Evolutionary conservation across 2,113 vertebrate genomes (phyloP).

Genomic region (Harpagus bidentatus): DNA sequence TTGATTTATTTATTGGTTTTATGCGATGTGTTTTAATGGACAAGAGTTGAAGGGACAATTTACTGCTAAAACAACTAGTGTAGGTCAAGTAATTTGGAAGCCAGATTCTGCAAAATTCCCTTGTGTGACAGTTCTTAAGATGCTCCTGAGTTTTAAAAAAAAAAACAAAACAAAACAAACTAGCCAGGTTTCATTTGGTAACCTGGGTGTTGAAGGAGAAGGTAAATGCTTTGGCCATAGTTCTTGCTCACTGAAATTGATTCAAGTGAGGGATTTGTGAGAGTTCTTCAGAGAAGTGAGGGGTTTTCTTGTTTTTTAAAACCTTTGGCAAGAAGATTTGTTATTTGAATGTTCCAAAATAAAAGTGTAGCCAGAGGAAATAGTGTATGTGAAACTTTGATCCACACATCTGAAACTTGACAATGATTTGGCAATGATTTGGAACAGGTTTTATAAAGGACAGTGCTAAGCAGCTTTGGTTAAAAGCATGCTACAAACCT

Average conservation of each 20-base stretch:
- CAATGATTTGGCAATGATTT: not conserved
- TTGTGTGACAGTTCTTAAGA: not conserved
- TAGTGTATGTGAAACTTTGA: not conserved
- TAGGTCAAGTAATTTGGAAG: not conserved
- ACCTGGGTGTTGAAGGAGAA: not conserved
- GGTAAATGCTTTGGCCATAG: not conserved
- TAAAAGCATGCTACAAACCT: not conserved
- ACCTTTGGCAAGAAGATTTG: not conserved
- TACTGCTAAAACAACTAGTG: not conserved
- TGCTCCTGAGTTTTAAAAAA: not conserved
- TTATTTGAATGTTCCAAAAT: not conserved
- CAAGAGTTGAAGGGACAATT: not conserved
- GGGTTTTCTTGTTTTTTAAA: not conserved
- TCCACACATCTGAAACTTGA: not conserved
- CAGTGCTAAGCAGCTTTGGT: not conserved
- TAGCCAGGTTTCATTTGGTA: not conserved
- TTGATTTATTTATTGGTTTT: not conserved
- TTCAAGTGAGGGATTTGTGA: not conserved
- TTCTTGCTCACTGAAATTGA: not conserved
- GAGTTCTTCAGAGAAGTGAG: not conserved
- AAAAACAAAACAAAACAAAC: too few relatives aligned
- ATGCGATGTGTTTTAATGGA: not conserved
- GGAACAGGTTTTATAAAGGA: not conserved
- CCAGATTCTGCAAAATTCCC: not conserved
- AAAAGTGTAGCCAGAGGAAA: slow-evolving; percentile 8